A percentile compares a stretch with the other conserved stretches of the same genome.
Conservation (phyloP, 2,888 invertebrate genomes). For the Stomorhina lunata region DNA sequence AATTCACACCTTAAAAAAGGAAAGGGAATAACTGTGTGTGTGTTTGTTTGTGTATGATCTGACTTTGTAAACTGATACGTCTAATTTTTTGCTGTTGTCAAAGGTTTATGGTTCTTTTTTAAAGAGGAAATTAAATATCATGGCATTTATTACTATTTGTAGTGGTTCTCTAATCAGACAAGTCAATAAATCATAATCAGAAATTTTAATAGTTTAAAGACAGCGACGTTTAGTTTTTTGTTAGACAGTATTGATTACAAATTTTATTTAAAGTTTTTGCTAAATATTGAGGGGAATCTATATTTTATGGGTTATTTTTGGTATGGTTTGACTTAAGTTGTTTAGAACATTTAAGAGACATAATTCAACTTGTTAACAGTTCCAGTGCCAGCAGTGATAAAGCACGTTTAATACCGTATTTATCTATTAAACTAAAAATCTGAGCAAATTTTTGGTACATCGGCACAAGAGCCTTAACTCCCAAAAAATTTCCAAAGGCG, state of each 20-base stretch:
- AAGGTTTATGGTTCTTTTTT: conserved; percentile 21
- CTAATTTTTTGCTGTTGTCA: neutral
- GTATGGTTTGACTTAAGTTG: too few relatives aligned
- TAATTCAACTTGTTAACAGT: too few relatives aligned
- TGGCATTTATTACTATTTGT: neutral
- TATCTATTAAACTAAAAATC: too few relatives aligned
- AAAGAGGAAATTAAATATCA: conserved; percentile 61
- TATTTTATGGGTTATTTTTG: neutral
- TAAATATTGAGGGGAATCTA: neutral
- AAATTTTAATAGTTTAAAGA: conserved; percentile 40
- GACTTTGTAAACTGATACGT: conserved; percentile 57
- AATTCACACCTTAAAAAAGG: conserved; percentile 59
- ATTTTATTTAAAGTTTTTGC: conserved; percentile 11
- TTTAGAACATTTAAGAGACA: too few relatives aligned
- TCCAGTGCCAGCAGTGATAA: too few relatives aligned
- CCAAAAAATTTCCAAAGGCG: too few relatives aligned
- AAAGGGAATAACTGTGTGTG: conserved; percentile 3
- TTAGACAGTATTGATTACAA: conserved; percentile 51
- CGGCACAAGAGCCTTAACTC: too few relatives aligned
- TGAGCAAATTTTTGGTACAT: too few relatives aligned
- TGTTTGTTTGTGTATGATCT: neutral
- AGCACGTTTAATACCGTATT: too few relatives aligned
- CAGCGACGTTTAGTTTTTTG: neutral
- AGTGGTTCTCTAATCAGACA: conserved; percentile 55
- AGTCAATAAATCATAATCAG: conserved; percentile 61